These are phyloP conservation scores for Brachypteracias leptosomus DNA, from an alignment of 2,113 vertebrate species.

Conservation along the genomic window DNA sequence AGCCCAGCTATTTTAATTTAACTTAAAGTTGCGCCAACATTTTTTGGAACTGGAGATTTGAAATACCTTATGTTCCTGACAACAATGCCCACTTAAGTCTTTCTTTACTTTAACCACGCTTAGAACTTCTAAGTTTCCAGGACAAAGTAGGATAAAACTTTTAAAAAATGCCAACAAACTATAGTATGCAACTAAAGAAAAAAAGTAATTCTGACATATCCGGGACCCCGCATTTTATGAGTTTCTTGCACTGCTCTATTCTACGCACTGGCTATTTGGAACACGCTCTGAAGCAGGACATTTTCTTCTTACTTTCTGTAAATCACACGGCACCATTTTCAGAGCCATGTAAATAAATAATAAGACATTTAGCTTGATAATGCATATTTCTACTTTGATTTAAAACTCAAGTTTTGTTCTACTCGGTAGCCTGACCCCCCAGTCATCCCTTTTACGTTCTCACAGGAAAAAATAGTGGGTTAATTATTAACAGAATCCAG, in stretches of 20 bases:
- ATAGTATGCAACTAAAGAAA: background rate
- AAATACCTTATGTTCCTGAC: background rate
- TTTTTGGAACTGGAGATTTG: background rate
- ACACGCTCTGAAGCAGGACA: background rate
- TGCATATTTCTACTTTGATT: background rate
- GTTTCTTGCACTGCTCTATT: background rate
- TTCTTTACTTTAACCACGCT: background rate
- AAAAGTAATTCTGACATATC: background rate
- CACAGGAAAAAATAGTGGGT: background rate
- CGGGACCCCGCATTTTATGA: background rate
- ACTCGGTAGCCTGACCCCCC: accelerated
- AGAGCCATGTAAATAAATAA: constrained; percentile 1
- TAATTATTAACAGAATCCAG: background rate
- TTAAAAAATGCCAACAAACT: background rate
- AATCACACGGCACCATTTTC: background rate
- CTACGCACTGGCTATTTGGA: background rate
- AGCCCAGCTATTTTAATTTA: background rate
- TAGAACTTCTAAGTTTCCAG: background rate
- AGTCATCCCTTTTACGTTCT: background rate
- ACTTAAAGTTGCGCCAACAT: background rate
- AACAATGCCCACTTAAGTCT: background rate
- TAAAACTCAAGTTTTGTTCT: background rate
- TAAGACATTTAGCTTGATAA: background rate
- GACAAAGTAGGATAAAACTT: background rate
- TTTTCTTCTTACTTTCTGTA: background rate